Percentiles rank a stretch among this genome's conserved stretches.
Evolutionary conservation across 1,140 invertebrate species (phyloP).

Genomic region (Octopus bimaculoides): DNA sequence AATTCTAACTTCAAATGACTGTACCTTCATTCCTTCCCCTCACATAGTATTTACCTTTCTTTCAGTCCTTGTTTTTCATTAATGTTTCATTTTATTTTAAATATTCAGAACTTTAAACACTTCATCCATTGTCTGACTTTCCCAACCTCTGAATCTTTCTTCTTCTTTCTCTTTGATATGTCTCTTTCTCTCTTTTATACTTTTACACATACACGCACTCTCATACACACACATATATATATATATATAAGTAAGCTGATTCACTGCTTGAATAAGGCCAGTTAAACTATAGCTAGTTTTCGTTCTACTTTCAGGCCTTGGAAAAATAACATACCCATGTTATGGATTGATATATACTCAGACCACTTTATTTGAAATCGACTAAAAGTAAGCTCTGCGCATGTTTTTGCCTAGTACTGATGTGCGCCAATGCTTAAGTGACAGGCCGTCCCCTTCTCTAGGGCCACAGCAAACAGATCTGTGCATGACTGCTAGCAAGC

Average conservation of each 20-base stretch:
- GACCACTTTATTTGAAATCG: conserved; percentile 11
- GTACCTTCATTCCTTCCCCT: too few species aligned
- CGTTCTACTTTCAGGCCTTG: conserved; percentile 14
- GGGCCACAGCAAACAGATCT: neutral
- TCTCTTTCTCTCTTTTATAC: neutral
- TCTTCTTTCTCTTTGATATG: too few species aligned
- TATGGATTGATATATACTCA: conserved; percentile 12
- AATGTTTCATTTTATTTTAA: too few species aligned
- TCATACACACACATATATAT: neutral
- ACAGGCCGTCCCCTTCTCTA: neutral
- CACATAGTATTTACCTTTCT: too few species aligned
- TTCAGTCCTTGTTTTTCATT: too few species aligned
- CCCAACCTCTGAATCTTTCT: too few species aligned
- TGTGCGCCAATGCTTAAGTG: conserved; percentile 10
- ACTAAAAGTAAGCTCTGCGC: conserved; percentile 14
- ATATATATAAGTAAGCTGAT: neutral
- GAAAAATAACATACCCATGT: conserved; percentile 11
- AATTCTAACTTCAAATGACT: too few species aligned
- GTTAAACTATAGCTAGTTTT: conserved; percentile 13
- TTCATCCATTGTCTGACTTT: too few species aligned
- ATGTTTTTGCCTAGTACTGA: conserved; percentile 11
- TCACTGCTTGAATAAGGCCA: neutral
- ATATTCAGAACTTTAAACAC: too few species aligned
- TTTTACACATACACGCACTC: neutral
- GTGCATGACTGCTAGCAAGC: conserved; percentile 6